Conservation (phyloP, 2,113 vertebrate genomes). For the Thryonomys swinderianus region DNA sequence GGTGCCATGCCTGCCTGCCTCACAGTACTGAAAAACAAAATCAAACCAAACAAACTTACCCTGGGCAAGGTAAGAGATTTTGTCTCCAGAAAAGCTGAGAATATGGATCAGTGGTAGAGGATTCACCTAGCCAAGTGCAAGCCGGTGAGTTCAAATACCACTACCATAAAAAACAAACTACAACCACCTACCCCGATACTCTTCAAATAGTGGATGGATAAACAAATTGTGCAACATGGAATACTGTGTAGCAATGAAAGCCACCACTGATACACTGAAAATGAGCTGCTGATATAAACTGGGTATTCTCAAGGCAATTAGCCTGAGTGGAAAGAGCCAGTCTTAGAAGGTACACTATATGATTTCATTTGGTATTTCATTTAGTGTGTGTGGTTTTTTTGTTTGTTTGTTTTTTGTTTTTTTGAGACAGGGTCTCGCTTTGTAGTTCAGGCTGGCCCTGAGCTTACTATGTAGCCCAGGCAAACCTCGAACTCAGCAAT, state of each 20-base stretch:
- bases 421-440: too few relatives aligned
- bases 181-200: neutral
- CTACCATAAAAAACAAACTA: neutral
- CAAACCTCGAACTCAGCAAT: too few relatives aligned
- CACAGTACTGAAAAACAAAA: too few relatives aligned
- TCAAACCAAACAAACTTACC: neutral
- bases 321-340: neutral
- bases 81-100: neutral
- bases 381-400: too few relatives aligned
- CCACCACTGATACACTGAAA: neutral
- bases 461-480: too few relatives aligned
- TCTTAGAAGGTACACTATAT: neutral
- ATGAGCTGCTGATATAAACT: neutral
- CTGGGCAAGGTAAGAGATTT: neutral
- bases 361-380: neutral
- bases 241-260: neutral
- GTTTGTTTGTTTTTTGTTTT: neutral
- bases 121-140: neutral
- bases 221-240: neutral
- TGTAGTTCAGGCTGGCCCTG: neutral
- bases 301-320: neutral
- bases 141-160: neutral
- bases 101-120: neutral
- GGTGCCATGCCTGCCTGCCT: too few relatives aligned
- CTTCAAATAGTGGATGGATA: neutral